Evolutionary conservation across 2,113 vertebrate genomes (phyloP).

Genomic region (Triplophysa siluroides): DNA sequence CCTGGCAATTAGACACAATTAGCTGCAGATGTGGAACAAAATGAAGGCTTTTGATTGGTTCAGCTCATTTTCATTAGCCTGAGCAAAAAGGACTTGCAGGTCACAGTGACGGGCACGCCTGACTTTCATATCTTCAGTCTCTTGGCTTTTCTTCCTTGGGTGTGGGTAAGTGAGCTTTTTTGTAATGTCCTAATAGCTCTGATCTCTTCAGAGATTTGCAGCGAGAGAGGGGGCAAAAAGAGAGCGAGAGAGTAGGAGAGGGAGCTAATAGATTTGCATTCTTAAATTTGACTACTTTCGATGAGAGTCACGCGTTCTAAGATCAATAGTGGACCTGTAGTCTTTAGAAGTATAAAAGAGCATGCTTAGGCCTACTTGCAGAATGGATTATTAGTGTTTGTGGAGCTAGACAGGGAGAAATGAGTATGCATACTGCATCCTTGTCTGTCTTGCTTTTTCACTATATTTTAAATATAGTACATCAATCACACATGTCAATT

Average conservation of each 20-base stretch:
- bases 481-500: no score
- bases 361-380: not conserved
- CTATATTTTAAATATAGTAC: no score
- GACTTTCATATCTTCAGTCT: conserved; percentile 30
- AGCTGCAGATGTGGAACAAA: not conserved
- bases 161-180: not conserved
- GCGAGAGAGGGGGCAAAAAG: not conserved
- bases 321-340: conserved; percentile 15
- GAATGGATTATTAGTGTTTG: no score
- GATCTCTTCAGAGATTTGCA: conserved; percentile 9
- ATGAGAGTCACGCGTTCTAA: not conserved
- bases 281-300: not conserved
- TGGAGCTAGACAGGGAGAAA: no score
- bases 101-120: conserved; percentile 29
- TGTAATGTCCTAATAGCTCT: conserved; percentile 12
- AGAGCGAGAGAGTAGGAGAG: not conserved
- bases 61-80: conserved; percentile 24
- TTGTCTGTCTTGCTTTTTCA: no score
- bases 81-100: conserved; percentile 1
- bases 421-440: no score
- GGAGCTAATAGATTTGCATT: conserved; percentile 1
- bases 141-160: not conserved
- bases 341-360: not conserved
- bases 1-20: not conserved
- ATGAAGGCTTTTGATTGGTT: conserved; percentile 29